Evolutionary conservation across 2,113 vertebrate genomes (phyloP), one percentile per base, ranked within the genome.

Genomic region (Petrocephalus microphthalmus): DNA sequence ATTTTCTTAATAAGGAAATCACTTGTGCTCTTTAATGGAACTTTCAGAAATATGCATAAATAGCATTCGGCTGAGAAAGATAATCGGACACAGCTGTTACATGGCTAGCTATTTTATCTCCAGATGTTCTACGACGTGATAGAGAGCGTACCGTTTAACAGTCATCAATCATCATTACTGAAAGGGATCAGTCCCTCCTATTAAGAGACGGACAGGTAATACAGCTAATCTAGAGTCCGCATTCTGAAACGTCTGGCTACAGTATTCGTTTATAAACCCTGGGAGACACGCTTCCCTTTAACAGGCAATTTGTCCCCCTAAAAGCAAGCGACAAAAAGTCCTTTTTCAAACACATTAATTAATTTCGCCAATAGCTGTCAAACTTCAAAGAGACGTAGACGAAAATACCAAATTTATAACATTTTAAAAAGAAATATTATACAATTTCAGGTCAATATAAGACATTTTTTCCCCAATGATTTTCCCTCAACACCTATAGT

Each of bases 21-120:
- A 29, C 33, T 78, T 42, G 71, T 42, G 33, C 49, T 54, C 7
- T 54, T 85, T 54, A 25, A 25, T 11, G 25, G n/a, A 25, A 87
- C 13, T 29, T 51, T 51, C 86, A 52, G 17, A 51, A 71, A 74
- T 33, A 51, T 52, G 45, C 7, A 42, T 22, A 83, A 83, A 47
- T 49, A 45, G 19, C 22, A 49, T 49, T 83, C 49, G 13, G 37
- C 45, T 7, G 3, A 13, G 49, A 49, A 83, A 1, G 20, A 83
- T 47, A 83, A 83, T 83, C 10, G 81, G 49, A 49, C 45, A 83
- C 19, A 11, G 19, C 42, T 47, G 42, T 83, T 22, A 83, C n/a
- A 83, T 49, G 45, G 81, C 81, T n/a, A 83, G 81, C 20, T 83
- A n/a, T 83, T 83, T 49, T n/a, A 83, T 83, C 81, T 83, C 81